A percentile compares a stretch with the other conserved stretches of the same genome.
Evolutionary conservation across 1,140 invertebrate species (phyloP).

Genomic region (Theocolax elegans): DNA sequence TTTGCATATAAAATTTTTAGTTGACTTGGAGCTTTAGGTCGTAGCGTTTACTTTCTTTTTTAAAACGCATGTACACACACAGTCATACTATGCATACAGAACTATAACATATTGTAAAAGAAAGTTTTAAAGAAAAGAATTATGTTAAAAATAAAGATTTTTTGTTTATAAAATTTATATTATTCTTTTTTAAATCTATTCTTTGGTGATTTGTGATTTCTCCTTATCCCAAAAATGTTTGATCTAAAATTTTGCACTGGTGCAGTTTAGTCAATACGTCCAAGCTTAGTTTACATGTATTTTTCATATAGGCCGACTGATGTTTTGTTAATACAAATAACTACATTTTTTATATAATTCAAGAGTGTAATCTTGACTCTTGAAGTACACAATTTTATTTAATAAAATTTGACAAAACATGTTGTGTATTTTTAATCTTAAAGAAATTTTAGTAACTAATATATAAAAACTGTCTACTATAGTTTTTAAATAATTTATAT

Average conservation of each 20-base stretch:
- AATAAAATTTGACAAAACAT: too few relatives aligned
- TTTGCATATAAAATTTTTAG: slow-evolving; percentile 31
- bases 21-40: slow-evolving; percentile 1
- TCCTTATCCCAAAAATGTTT: neutral
- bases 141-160: neutral
- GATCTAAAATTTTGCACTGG: neutral
- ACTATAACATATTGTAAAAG: neutral
- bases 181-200: slow-evolving; percentile 1
- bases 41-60: slow-evolving; percentile 29
- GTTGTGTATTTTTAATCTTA: too few relatives aligned
- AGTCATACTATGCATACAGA: neutral
- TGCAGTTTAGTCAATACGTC: neutral
- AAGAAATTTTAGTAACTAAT: too few relatives aligned
- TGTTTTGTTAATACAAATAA: too few relatives aligned
- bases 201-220: neutral
- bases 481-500: too few relatives aligned
- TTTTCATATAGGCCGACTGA: neutral
- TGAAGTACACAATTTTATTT: too few relatives aligned
- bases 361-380: too few relatives aligned
- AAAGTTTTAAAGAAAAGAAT: neutral
- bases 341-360: too few relatives aligned
- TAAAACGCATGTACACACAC: neutral
- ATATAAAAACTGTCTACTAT: too few relatives aligned
- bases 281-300: slow-evolving; percentile 8
- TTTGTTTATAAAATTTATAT: neutral